Conservation (phyloP, 2,888 invertebrate genomes). For the Agriopis marginaria region DNA sequence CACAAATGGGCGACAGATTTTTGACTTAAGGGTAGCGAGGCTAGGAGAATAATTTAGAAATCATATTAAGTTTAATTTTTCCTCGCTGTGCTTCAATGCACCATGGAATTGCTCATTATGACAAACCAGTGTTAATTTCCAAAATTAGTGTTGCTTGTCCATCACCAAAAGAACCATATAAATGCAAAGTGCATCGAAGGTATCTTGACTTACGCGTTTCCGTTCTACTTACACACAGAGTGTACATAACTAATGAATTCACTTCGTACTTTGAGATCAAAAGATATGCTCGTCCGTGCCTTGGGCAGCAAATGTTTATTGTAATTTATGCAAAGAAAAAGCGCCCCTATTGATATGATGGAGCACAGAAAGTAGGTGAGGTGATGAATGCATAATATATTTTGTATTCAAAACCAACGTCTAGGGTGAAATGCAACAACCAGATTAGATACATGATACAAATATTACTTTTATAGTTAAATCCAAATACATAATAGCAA, state of each 20-base stretch:
- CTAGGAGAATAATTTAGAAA: no score
- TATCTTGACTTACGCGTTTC: constrained; percentile 72
- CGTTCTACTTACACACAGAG: constrained; percentile 82
- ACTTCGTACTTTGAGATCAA: constrained; percentile 70
- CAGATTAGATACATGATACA: not conserved
- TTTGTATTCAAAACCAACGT: not conserved
- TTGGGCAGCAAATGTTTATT: constrained; percentile 27
- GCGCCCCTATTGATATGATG: constrained; percentile 26
- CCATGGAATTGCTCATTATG: not conserved
- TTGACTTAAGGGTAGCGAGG: no score
- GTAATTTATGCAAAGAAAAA: constrained; percentile 33
- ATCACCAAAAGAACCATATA: constrained; percentile 26
- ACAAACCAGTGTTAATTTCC: constrained; percentile 1
- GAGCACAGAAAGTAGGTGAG: constrained; percentile 10
- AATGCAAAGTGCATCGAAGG: constrained; percentile 53
- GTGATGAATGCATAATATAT: not conserved
- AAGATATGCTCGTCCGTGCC: constrained; percentile 78
- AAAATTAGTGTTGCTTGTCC: constrained; percentile 1
- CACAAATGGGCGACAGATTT: no score
- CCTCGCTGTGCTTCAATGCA: no score
- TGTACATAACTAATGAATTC: constrained; percentile 75
- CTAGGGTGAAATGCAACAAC: not conserved
- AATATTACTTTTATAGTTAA: not conserved
- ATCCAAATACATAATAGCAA: not conserved
- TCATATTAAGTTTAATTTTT: no score